A percentile compares a stretch with the other conserved stretches of the same genome.
These are phyloP conservation scores for Blennius ocellaris DNA, from an alignment of 2,113 vertebrate species.

Conservation along the genomic window DNA sequence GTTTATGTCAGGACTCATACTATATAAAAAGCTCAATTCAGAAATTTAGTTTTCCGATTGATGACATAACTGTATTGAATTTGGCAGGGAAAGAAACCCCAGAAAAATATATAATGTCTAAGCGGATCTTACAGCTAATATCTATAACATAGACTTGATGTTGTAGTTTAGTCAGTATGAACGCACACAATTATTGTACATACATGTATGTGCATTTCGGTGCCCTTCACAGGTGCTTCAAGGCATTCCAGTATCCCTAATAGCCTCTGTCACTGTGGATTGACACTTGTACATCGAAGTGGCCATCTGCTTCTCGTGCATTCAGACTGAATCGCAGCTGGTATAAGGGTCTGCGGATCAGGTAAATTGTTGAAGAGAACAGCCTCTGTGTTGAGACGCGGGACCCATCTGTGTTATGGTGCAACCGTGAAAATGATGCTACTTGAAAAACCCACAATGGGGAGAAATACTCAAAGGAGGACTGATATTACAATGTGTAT, in stretches of 20 bases:
- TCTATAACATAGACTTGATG: not conserved
- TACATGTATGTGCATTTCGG: conserved; percentile 47
- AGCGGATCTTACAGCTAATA: not conserved
- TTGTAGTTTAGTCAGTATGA: not conserved
- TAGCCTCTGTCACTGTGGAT: conserved; percentile 35
- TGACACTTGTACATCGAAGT: conserved; percentile 66
- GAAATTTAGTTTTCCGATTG: not conserved
- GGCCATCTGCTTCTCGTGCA: conserved; percentile 70
- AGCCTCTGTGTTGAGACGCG: conserved; percentile 24
- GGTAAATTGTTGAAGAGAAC: conserved; percentile 57
- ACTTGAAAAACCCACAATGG: conserved; percentile 4
- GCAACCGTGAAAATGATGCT: conserved; percentile 4
- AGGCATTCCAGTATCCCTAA: conserved; percentile 27
- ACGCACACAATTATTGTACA: not conserved
- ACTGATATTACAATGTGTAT: not conserved
- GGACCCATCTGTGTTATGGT: conserved; percentile 32
- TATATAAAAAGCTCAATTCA: too few relatives aligned
- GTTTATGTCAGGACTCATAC: too few relatives aligned
- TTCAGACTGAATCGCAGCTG: conserved; percentile 45
- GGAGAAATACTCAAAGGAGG: not conserved
- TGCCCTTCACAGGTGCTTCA: conserved; percentile 8
- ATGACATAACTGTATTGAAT: not conserved
- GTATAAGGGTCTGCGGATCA: conserved; percentile 51
- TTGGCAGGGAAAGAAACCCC: not conserved
- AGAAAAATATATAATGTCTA: not conserved